Percentiles rank a stretch among this genome's conserved stretches.
Conservation (phyloP, 2,888 invertebrate genomes). For the Gordius sp. region DNA sequence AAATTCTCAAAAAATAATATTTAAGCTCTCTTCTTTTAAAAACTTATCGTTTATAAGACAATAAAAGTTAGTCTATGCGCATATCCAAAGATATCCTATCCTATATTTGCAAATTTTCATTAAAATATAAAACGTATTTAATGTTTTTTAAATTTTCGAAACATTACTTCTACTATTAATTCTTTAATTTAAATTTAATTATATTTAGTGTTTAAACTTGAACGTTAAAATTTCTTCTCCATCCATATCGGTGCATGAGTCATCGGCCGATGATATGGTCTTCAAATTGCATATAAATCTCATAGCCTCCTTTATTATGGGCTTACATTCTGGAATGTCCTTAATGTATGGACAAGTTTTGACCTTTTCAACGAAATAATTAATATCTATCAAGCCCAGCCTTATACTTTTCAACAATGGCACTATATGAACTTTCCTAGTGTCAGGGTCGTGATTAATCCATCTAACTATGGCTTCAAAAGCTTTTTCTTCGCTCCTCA, state of each 20-base stretch:
- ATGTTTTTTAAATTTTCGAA: no score
- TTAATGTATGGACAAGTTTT: not conserved
- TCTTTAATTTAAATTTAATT: no score
- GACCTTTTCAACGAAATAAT: conserved; percentile 10
- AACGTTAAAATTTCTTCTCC: not conserved
- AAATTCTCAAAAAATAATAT: no score
- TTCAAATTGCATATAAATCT: not conserved
- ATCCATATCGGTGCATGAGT: not conserved
- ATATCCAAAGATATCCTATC: conserved; percentile 8
- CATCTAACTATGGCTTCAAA: conserved; percentile 43
- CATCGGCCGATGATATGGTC: conserved; percentile 8
- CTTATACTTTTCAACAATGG: conserved; percentile 40
- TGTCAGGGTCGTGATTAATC: conserved; percentile 38
- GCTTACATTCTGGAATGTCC: not conserved
- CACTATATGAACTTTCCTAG: conserved; percentile 35
- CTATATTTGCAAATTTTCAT: not conserved
- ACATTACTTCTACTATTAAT: no score
- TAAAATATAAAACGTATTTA: no score
- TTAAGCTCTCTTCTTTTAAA: no score
- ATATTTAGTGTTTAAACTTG: no score
- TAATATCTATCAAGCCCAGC: conserved; percentile 34
- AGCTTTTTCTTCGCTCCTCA: conserved; percentile 37
- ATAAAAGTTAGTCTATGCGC: conserved; percentile 20
- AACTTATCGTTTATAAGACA: conserved; percentile 34
- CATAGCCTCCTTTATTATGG: not conserved